Base-by-base conservation (phyloP, 2,113 vertebrate genomes). In the Syngnathus typhle region DNA sequence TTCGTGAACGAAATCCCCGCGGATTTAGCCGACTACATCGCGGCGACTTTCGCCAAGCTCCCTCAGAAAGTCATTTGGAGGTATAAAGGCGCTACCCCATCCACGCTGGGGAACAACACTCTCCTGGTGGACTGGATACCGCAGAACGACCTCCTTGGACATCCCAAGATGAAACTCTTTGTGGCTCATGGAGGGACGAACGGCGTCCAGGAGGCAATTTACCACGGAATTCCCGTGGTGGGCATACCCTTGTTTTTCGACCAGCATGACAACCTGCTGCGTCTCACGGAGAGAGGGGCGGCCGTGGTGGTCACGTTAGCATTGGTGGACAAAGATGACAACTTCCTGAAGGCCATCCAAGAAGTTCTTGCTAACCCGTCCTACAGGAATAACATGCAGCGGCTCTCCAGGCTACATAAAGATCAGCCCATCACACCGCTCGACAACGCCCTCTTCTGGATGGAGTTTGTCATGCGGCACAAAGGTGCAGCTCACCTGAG, bases 51-150 rank as follows among this genome's bases (percentile, higher is more conserved):
- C 44, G 82, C 89, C 12, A 73, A 84, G 65, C 60, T 90, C 19
- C 88, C 87, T 3, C 89, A 92, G 65, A 89, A 84, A 69, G 85
- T 92, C 4, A 90, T 92, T 44, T 91, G 88, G 88, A 84, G 82
- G 46, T 63, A 90, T 58, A 65, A 69, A 39, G 87, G 87, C 2
- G 56, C 64, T 7, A 72, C 41, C 18, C 88, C 88, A 7, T 43
- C 65, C 4, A 76, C 60, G 68, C 58, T 92, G 47, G 88, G 89
- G 7, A 88, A 87, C 70, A 90, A 90, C 73, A 91, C 90, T n/a
- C 58, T 87, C 2, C 4, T 90, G 18, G 76, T 85, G 1, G 75
- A 88, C 59, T 91, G 90, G 91, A 71, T 91, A 75, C 88, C 88
- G 2, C 91, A 91, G 76, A 90, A 85, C 21, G 85, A 92, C 51